These are phyloP conservation scores for Etia nguti DNA, from an alignment of 2,113 vertebrate species.

Conservation along the genomic window DNA sequence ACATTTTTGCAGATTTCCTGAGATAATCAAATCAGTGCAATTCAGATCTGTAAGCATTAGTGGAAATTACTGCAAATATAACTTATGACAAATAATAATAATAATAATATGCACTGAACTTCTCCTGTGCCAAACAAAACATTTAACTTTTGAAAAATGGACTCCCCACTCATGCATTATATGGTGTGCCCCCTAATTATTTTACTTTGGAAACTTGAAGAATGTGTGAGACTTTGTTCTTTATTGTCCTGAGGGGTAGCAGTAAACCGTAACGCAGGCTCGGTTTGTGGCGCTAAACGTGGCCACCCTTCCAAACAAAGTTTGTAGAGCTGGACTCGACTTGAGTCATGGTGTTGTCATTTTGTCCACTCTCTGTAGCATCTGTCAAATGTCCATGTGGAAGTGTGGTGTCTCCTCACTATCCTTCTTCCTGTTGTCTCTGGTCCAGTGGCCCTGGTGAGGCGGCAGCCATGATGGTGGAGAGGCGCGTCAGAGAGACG, in stretches of 20 bases:
- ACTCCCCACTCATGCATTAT: not conserved
- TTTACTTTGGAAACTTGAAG: not conserved
- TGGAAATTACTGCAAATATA: not conserved
- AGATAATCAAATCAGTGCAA: not conserved
- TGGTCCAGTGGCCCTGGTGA: conserved; percentile 13
- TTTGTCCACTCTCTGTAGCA: not conserved
- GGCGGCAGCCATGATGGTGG: conserved; percentile 64
- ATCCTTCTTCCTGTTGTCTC: not conserved
- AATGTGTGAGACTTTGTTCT: not conserved
- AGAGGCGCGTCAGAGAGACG: conserved; percentile 65
- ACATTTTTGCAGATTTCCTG: not conserved
- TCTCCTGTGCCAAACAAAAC: not conserved
- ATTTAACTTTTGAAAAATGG: not conserved
- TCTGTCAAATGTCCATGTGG: conserved; percentile 36
- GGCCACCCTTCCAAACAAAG: not conserved
- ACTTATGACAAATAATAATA: not conserved
- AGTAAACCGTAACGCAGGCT: not conserved
- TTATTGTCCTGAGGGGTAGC: not conserved
- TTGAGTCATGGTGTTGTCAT: not conserved
- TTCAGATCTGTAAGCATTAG: not conserved
- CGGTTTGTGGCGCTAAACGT: not conserved
- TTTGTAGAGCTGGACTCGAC: not conserved
- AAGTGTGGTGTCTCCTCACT: not conserved
- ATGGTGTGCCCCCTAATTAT: rapidly evolving
- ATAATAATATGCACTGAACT: not conserved